Base-by-base conservation (phyloP, 2,113 vertebrate genomes). In the Eleginops maclovinus region DNA sequence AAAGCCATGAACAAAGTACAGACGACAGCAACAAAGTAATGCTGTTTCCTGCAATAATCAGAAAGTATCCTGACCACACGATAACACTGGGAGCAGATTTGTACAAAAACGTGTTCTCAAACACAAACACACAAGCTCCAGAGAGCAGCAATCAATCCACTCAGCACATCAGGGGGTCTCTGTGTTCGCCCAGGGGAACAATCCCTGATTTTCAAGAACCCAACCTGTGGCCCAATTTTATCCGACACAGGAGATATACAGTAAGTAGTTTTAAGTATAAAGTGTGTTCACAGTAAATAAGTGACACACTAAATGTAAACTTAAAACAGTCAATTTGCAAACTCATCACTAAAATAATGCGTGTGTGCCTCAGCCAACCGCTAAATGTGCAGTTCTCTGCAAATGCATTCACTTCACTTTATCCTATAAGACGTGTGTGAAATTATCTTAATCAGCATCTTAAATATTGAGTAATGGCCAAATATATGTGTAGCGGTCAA, bases 1-100 rank as follows among this genome's bases (percentile, higher is more conserved):
- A 46, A 46, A 24, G 26, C 43, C 21, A 43, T 67, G 15, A 70
- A 50, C 10, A 47, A 65, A 72, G 26, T 5, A 28, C 56, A 74
- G 21, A 73, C 22, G 2, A 36, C 15, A 60, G 28, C 66, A 58
- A 24, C 9, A 55, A 68, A 73, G 49, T 14, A 44, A 43, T 15
- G 12, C 1, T 9, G 19, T 1, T 21, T 51, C 21, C 31, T 36
- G 19, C 62, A n/a, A 49, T 16, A 51, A 41, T 16, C 9, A 53
- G 9, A 43, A 21, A 60, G 56, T 31, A 31, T n/a, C 16, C 12
- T 43, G 16, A 44, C 19, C 44, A 46, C 58, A 44, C 1, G 13
- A 58, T 16, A 56, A 56, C 14, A 56, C 24, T 16, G 8, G 51
- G 31, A 36, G 8, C 31, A 36, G 31, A 36, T 19, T 46, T 22